Percentiles rank a stretch among this genome's conserved stretches.
These are phyloP conservation scores for Myripristis jacobus DNA, from an alignment of 2,797 vertebrate species.

Conservation along the genomic window DNA sequence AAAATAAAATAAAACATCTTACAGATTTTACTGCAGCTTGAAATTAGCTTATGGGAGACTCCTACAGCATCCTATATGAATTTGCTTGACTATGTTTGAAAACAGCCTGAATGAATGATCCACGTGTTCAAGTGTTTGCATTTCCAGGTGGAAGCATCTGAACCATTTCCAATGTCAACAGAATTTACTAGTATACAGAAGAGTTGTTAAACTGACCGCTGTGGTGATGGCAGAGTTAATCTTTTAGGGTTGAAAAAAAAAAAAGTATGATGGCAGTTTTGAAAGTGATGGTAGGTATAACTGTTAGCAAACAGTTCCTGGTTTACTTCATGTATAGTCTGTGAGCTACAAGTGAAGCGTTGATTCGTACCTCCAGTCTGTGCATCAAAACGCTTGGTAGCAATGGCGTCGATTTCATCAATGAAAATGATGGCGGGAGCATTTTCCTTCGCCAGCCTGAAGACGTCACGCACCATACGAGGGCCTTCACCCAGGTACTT, in stretches of 20 bases:
- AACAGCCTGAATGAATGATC: neutral
- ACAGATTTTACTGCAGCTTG: neutral
- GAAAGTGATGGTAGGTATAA: neutral
- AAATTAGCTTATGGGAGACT: neutral
- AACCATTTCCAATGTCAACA: too few relatives aligned
- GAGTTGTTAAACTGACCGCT: too few relatives aligned
- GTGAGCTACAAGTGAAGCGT: neutral
- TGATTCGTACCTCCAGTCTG: constrained; percentile 89
- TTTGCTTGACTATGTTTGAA: neutral
- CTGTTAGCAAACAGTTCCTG: too few relatives aligned
- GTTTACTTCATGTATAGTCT: neutral
- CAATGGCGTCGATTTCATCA: constrained; percentile 96
- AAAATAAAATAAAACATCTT: neutral
- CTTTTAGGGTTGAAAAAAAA: too few relatives aligned
- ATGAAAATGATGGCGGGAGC: constrained; percentile 98
- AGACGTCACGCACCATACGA: constrained; percentile 95
- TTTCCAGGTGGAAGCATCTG: too few relatives aligned
- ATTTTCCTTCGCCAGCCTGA: constrained; percentile 97
- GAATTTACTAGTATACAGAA: too few relatives aligned
- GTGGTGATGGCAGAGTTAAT: too few relatives aligned
- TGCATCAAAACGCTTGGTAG: constrained; percentile 95
- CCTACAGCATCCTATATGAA: neutral
- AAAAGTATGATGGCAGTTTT: neutral
- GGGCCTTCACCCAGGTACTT: constrained; percentile 96
- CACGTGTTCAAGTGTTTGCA: too few relatives aligned